Percentiles rank a stretch among this genome's conserved stretches.
phyloP scores from a whole-genome alignment of 2,113 vertebrate genomes.

The Centrocercus urophasianus region DNA sequence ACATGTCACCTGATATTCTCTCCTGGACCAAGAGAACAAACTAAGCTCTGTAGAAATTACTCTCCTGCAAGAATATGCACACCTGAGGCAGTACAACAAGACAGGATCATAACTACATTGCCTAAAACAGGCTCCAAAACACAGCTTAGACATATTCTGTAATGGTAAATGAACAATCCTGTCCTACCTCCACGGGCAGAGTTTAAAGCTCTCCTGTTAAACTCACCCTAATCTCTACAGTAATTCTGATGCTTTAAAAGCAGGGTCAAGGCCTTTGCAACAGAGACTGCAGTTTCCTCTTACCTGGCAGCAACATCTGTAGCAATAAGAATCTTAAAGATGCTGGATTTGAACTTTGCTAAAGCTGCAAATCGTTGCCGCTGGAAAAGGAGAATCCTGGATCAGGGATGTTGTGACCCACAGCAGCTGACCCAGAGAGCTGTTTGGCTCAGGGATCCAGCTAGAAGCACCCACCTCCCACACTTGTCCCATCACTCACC shows the following conservation, averaged over 20 bases:
- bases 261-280: rapidly evolving
- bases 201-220: neutral
- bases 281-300: rapidly evolving
- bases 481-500: conserved; percentile 54
- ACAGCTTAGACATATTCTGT: neutral
- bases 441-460: rapidly evolving
- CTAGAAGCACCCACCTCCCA: neutral
- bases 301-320: conserved; percentile 95
- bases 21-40: neutral
- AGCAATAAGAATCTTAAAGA: conserved; percentile 93
- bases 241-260: neutral
- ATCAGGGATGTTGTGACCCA: rapidly evolving
- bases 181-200: rapidly evolving
- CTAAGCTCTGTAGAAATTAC: neutral
- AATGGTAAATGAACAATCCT: rapidly evolving
- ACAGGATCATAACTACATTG: neutral
- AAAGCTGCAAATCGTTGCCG: conserved; percentile 92
- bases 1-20: neutral
- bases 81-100: neutral
- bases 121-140: neutral
- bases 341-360: conserved; percentile 95
- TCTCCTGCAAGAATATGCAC: neutral
- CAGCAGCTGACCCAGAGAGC: neutral
- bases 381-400: conserved; percentile 44
- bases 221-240: neutral